Base-by-base conservation (phyloP, 2,113 vertebrate genomes). In the Plotosus lineatus region DNA sequence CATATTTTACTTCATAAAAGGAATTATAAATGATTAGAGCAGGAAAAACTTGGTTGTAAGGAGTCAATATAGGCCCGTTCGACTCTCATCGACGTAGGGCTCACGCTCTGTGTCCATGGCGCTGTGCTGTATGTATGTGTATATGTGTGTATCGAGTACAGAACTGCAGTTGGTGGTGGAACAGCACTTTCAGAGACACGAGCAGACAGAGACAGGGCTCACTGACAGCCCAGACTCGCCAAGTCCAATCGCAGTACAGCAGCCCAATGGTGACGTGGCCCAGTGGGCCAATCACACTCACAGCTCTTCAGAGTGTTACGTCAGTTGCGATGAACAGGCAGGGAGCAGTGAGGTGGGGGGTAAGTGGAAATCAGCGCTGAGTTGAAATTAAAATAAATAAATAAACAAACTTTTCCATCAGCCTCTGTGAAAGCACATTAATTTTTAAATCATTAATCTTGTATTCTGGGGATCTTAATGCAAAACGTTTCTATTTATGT, bases 261-360 rank as follows among this genome's bases (percentile, higher is more conserved):
- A 88, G 40, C 56, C 55, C 66, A 90, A 88, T 86, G 80, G 84
- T 83, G 31, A 50, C 66, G 83, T 85, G 26, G 83, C 86, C 60
- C 90, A 75, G 80, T 93, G 89, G 89, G 87, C 83, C 86, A 92
- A 90, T 90, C 88, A 90, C 86, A 92, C 90, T 90, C 88, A 90
- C 87, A 94, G 90, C 79, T 87, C 88, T 83, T 87, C 90, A 75
- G 91, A 94, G 77, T 82, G 87, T 40, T 55, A 82, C 75, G 87
- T 90, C 85, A 82, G 83, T 71, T 87, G 89, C 79, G 78, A 89
- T 84, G 90, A 82, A 76, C 82, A 89, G 81, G 85, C 85, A 85
- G 73, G 86, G 82, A 90, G 86, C 88, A 89, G 80, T 76, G 90
- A 89, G 83, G 86, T 84, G 58, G 89, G 84, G 68, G 89, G 89